phyloP scores from a whole-genome alignment of 2,888 invertebrate genomes.

The Melinaea menophilus region DNA sequence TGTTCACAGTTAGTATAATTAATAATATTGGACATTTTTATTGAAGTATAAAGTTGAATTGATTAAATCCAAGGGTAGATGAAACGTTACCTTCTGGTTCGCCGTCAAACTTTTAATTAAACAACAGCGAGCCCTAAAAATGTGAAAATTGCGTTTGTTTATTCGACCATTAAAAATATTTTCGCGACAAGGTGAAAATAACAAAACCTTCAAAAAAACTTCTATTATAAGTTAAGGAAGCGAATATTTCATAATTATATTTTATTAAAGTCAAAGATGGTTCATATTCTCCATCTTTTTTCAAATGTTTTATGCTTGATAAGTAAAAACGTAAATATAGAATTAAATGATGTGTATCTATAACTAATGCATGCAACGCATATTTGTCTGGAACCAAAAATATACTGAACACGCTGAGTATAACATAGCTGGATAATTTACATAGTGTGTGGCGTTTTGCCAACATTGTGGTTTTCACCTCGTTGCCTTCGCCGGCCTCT shows the following conservation, averaged over 20 bases:
- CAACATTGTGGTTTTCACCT: constrained; percentile 53
- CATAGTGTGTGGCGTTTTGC: constrained; percentile 59
- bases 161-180: constrained; percentile 30
- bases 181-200: constrained; percentile 23
- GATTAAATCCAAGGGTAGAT: constrained; percentile 27
- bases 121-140: constrained; percentile 28
- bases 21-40: constrained; percentile 14
- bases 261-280: no score
- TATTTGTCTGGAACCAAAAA: constrained; percentile 6
- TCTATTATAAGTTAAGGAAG: not conserved
- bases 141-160: constrained; percentile 30
- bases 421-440: constrained; percentile 43
- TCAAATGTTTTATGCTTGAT: not conserved
- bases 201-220: constrained; percentile 16
- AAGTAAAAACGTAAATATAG: no score
- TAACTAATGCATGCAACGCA: not conserved
- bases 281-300: not conserved
- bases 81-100: constrained; percentile 26
- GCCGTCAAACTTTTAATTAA: constrained; percentile 30
- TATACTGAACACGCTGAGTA: constrained; percentile 22
- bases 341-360: no score
- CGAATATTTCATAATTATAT: no score
- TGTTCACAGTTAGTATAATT: not conserved
- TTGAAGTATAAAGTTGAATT: constrained; percentile 29
- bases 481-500: constrained; percentile 31